phyloP scores from a whole-genome alignment of 2,797 vertebrate genomes.

The Rhinatrema bivittatum region DNA sequence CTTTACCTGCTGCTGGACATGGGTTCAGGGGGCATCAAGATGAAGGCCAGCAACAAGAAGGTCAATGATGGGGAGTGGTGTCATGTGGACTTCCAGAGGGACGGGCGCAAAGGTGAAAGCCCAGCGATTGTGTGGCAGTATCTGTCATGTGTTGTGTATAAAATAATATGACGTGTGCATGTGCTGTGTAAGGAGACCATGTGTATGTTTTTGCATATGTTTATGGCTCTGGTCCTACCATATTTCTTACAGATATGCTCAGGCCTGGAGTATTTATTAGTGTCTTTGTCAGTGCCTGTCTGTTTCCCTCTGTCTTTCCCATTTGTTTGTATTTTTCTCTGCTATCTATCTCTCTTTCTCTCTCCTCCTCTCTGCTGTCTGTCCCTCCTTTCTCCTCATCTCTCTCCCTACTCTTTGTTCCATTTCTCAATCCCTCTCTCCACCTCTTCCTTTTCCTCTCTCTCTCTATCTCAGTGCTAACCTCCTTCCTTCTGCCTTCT shows the following conservation, averaged over 20 bases:
- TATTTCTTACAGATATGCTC: too few species aligned
- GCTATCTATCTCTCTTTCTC: not conserved
- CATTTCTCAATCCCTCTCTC: not conserved
- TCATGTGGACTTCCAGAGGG: constrained; percentile 88
- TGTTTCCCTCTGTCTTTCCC: not conserved
- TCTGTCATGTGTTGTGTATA: too few species aligned
- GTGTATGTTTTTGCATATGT: too few species aligned
- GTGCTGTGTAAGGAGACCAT: too few species aligned
- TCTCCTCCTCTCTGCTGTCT: not conserved
- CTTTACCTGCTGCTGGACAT: constrained; percentile 87
- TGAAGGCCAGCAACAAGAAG: constrained; percentile 74
- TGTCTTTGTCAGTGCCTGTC: too few species aligned
- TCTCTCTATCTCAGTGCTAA: not conserved
- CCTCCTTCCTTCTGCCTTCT: not conserved
- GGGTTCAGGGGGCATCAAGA: constrained; percentile 84
- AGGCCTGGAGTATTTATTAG: too few species aligned
- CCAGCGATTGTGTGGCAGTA: too few species aligned
- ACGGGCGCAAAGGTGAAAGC: constrained; percentile 85
- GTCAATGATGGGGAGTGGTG: constrained; percentile 88
- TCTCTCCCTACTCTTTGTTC: not conserved
- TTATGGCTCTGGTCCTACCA: too few species aligned
- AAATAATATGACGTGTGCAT: too few species aligned
- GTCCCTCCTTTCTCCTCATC: not conserved
- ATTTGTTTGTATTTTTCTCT: not conserved
- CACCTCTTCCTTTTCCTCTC: not conserved